phyloP scores from a whole-genome alignment of 2,888 invertebrate genomes.

The Dicyrtomina minuta region DNA sequence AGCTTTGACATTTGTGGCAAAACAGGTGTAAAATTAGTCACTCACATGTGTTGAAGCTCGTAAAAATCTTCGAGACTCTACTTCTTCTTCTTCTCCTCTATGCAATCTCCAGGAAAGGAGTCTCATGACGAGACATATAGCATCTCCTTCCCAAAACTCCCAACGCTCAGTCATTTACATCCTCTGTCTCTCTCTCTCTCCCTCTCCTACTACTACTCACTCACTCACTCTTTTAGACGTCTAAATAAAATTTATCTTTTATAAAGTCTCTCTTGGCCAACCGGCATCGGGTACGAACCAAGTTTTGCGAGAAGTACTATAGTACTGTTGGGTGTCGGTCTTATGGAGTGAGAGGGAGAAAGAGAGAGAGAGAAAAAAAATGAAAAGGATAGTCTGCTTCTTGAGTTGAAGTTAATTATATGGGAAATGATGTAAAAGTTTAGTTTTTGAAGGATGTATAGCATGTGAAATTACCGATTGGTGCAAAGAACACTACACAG shows the following conservation, averaged over 20 bases:
- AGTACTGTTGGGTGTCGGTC: not conserved
- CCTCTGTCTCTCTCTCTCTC: too few relatives aligned
- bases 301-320: not conserved
- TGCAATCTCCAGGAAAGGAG: not conserved
- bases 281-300: too few relatives aligned
- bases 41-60: constrained; percentile 49
- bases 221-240: not conserved
- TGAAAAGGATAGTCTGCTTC: not conserved
- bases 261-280: not conserved
- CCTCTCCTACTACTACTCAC: not conserved
- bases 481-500: constrained; percentile 20
- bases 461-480: constrained; percentile 24
- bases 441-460: not conserved
- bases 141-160: not conserved
- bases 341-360: too few relatives aligned
- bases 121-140: not conserved
- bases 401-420: constrained; percentile 24
- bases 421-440: constrained; percentile 23
- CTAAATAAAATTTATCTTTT: too few relatives aligned
- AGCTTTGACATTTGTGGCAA: constrained; percentile 50
- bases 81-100: not conserved
- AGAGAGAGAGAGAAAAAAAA: too few relatives aligned
- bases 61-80: constrained; percentile 18
- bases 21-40: constrained; percentile 53
- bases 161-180: too few relatives aligned